Evolutionary conservation across 2,113 vertebrate species (phyloP), one percentile per base, ranked within the genome.

Genomic region (Seriola dumerili): DNA sequence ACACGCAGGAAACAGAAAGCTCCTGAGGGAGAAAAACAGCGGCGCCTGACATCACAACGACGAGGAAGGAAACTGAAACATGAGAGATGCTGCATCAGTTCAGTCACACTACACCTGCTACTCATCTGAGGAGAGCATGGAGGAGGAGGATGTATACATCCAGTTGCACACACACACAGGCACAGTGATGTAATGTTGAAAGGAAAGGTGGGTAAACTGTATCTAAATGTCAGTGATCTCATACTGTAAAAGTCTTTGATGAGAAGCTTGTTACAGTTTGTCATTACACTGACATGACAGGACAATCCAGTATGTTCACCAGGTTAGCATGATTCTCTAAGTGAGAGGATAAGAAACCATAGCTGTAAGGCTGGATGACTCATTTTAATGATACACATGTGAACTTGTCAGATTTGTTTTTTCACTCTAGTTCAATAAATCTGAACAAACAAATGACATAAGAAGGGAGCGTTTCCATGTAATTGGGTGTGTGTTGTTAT

Each of bases 1-100:
- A 87, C 85, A 74, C 6, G 44, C 78, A 84, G 90, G 85, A 89
- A 85, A 72, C 48, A 61, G 64, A 76, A 64, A 85, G 67, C 72
- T 86, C 78, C 86, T 74, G 78, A 86, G 80, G 75, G 65, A 86
- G 76, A 72, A 78, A 78, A 84, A 63, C 63, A 86, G 66, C 14
- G 25, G 25, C 9, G 3, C 19, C 42, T 16, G 21, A 65, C 72
- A 73, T 67, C 54, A 67, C 59, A 67, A 11, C 17, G 32, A 42
- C 66, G 46, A 48, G 69, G 66, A 82, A 62, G 40, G 38, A 73
- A 61, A 80, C 19, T 80, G n/a, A 54, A 61, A 73, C 55, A 82
- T 36, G 61, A 76, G 52, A 74, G 54, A 64, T 69, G 46, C 11
- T 29, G 42, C 54, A 70, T 78, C 81, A 71, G 48, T 70, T 80